Evolutionary conservation across 2,113 vertebrate species (phyloP).

Genomic region (Pungitius pungitius): DNA sequence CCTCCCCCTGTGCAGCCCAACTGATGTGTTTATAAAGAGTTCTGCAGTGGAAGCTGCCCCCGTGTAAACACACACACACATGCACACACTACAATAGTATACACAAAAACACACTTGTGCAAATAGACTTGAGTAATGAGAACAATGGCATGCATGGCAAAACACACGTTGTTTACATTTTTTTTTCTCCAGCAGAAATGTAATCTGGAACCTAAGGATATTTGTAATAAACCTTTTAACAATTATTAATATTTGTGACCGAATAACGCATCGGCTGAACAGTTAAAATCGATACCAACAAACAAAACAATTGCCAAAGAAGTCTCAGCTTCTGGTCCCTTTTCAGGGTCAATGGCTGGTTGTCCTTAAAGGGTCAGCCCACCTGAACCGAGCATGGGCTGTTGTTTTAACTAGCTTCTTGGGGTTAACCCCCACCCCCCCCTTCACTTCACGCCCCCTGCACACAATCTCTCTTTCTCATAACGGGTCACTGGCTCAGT

Average conservation of each 20-base stretch:
- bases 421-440: too few relatives aligned
- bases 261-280: neutral
- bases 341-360: neutral
- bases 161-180: slow-evolving; percentile 6
- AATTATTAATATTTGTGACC: neutral
- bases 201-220: neutral
- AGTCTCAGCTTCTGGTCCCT: neutral
- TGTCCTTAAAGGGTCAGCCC: neutral
- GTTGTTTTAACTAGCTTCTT: neutral
- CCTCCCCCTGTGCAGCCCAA: slow-evolving; percentile 74
- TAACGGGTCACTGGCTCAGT: neutral
- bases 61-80: slow-evolving; percentile 50
- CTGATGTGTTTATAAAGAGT: slow-evolving; percentile 86
- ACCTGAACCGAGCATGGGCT: neutral
- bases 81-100: slow-evolving; percentile 16
- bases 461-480: too few relatives aligned
- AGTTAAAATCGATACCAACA: neutral
- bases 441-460: too few relatives aligned
- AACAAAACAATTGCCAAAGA: neutral
- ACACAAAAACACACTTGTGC: slow-evolving; percentile 35
- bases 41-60: slow-evolving; percentile 60
- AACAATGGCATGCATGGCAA: slow-evolving; percentile 35
- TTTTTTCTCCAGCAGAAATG: slow-evolving; percentile 4
- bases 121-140: slow-evolving; percentile 39
- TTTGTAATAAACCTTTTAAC: neutral